Base-by-base conservation (phyloP, 2,888 invertebrate species). In the Drosophila neotestacea region DNA sequence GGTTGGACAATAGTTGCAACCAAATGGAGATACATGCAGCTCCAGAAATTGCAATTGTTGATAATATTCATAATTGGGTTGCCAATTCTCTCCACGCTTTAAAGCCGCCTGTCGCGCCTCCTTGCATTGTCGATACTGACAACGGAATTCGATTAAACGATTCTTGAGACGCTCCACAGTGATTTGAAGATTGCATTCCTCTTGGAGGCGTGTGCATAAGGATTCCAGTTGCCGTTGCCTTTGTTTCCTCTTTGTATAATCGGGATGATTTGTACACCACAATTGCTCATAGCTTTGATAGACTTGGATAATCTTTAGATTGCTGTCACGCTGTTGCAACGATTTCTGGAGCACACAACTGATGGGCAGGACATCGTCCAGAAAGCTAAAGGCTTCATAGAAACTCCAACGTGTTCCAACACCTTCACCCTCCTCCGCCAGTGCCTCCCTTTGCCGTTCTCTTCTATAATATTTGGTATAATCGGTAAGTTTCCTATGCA, bases 401-500 rank as follows among this genome's bases (percentile, higher is more conserved):
- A 89, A 90, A 42, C 55, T 69, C 91, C 91, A 91, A 11, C 81
- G 81, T 6, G 78, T 52, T 5, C 61, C 50, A 7, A 39, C 55
- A 2, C 54, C 56, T 6, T 46, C 54, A 9, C 63, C 48, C 10
- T 44, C 54, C 41, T 46, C 62, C 4, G 67, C 60, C n/a, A 60
- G 11, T 1, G 72, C 51, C n/a, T 81, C 60, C 0, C 73, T 73
- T 42, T 77, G 66, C n/a, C 67, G 77, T 42, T 85, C 89, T 32
- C 82, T 64, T 5, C 86, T 73, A 58, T 90, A 91, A 34, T 91
- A 91, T 38, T 91, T 91, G 1, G 77, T 68, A 22, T 80, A 90
- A 30, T 91, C 91, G 0, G 80, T 88, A 5, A 91, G 62, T 50
- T 91, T 91, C 36, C 91, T 86, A 50, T 91, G 90, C 56, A 91